phyloP scores from a whole-genome alignment of 1,140 invertebrate genomes.

The Galleria mellonella region DNA sequence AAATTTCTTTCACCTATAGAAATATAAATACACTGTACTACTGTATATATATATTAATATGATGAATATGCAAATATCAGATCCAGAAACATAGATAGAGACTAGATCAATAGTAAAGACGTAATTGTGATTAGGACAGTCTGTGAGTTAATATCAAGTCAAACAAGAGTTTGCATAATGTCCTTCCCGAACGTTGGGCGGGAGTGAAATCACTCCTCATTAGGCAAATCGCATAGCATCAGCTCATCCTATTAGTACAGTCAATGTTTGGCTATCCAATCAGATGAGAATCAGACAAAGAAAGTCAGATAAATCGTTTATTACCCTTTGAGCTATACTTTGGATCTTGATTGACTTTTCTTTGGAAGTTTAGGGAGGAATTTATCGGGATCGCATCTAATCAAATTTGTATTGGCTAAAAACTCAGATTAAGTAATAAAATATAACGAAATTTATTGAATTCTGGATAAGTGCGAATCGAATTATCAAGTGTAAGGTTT shows the following conservation, averaged over 20 bases:
- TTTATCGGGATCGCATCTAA: too few species aligned
- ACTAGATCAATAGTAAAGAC: too few species aligned
- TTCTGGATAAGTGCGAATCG: not conserved
- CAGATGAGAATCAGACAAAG: conserved; percentile 9
- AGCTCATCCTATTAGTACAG: conserved; percentile 60
- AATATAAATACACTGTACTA: too few species aligned
- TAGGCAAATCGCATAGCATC: conserved; percentile 65
- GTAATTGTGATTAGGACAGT: too few species aligned
- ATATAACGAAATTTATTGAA: not conserved
- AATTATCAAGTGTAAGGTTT: too few species aligned
- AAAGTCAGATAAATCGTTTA: not conserved
- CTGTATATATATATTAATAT: too few species aligned
- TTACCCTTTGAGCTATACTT: not conserved
- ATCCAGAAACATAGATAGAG: too few species aligned
- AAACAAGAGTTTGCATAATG: conserved; percentile 69
- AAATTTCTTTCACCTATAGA: too few species aligned
- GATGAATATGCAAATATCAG: too few species aligned
- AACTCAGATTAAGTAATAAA: not conserved
- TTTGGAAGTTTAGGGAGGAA: too few species aligned
- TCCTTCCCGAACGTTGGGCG: conserved; percentile 34
- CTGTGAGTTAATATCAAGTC: conserved; percentile 17
- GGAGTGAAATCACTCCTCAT: conserved; percentile 58
- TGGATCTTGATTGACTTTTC: too few species aligned
- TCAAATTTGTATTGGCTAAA: too few species aligned
- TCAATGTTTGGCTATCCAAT: conserved; percentile 63